Conservation (phyloP, 1,140 invertebrate genomes). For the Drosophila bocki region DNA sequence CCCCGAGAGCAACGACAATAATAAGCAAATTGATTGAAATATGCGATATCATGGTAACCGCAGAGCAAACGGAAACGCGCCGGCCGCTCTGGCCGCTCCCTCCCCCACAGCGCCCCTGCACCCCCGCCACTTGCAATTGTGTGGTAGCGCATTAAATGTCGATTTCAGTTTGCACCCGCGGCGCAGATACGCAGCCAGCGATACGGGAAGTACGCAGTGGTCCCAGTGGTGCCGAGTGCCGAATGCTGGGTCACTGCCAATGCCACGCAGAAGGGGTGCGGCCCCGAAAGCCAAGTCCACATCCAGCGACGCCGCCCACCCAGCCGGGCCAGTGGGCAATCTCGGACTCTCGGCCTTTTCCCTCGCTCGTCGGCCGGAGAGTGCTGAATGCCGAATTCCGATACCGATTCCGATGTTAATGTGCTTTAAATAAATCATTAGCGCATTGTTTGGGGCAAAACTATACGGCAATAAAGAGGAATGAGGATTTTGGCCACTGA, state of each 20-base stretch:
- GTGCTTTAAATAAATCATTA: conserved; percentile 81
- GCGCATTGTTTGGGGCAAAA: conserved; percentile 56
- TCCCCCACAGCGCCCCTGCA: not conserved
- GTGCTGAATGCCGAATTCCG: conserved; percentile 42
- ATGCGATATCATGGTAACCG: conserved; percentile 79
- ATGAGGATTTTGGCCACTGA: conserved; percentile 15
- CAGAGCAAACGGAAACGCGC: conserved; percentile 71
- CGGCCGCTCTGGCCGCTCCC: conserved; percentile 17
- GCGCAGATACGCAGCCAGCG: conserved; percentile 71
- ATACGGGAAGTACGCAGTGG: conserved; percentile 69
- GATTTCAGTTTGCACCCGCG: conserved; percentile 79
- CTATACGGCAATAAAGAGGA: conserved; percentile 18
- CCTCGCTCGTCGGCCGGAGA: conserved; percentile 28
- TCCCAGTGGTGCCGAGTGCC: conserved; percentile 14
- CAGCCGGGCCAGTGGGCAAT: conserved; percentile 72
- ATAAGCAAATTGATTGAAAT: conserved; percentile 84
- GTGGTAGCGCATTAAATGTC: conserved; percentile 83
- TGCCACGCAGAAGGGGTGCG: conserved; percentile 70
- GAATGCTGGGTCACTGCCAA: conserved; percentile 71
- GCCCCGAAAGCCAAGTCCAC: conserved; percentile 26
- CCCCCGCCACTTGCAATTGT: conserved; percentile 48
- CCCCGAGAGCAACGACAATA: conserved; percentile 78
- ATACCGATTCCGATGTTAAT: conserved; percentile 40
- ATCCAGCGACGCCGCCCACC: conserved; percentile 66
- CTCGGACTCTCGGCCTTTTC: conserved; percentile 26